phyloP scores from a whole-genome alignment of 2,797 vertebrate species.

The Toxotes lorentzi region DNA sequence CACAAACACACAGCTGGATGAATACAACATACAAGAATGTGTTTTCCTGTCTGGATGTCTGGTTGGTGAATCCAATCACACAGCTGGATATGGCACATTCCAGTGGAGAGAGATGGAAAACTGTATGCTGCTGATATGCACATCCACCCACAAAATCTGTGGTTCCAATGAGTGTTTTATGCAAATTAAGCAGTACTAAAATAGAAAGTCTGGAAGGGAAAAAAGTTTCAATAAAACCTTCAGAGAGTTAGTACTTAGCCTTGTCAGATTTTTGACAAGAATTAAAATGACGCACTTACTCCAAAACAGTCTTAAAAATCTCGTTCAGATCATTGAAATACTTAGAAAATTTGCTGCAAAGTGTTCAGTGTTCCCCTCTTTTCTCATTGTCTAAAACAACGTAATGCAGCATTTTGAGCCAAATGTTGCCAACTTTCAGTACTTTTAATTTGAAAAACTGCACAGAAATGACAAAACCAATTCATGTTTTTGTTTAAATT shows the following conservation, averaged over 20 bases:
- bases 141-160: background rate
- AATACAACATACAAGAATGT: constrained; percentile 56
- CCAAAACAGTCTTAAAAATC: background rate
- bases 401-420: background rate
- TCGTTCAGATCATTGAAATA: background rate
- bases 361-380: background rate
- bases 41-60: constrained; percentile 63
- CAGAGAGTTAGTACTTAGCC: background rate
- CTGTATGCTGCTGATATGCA: background rate
- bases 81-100: constrained; percentile 65
- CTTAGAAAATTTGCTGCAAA: background rate
- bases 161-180: background rate
- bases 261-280: background rate
- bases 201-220: background rate
- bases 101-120: constrained; percentile 41
- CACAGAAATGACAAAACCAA: background rate
- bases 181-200: constrained; percentile 1
- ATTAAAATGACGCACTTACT: background rate
- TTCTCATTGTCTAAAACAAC: background rate
- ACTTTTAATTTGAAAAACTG: constrained; percentile 24
- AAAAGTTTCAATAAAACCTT: background rate
- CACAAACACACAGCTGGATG: constrained; percentile 28
- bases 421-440: background rate
- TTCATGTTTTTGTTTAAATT: background rate
- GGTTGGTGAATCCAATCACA: constrained; percentile 59